Evolutionary conservation across 2,888 invertebrate genomes (phyloP).

Genomic region (Hydropsyche betteni): DNA sequence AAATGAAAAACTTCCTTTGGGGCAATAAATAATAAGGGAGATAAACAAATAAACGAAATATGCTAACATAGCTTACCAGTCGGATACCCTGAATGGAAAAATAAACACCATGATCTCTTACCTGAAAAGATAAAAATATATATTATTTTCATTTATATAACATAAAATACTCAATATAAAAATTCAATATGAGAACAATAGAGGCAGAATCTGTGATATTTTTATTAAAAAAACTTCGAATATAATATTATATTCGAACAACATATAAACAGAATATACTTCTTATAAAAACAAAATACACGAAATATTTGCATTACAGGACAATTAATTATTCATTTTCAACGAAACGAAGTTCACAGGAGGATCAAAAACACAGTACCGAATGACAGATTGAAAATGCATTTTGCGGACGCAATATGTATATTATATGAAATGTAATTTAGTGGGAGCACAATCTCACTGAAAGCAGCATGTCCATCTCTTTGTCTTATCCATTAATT

Average conservation of each 20-base stretch:
- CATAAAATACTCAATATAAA: background rate
- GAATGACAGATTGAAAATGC: too few species aligned
- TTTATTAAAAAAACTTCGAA: too few species aligned
- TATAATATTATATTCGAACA: too few species aligned
- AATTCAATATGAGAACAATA: background rate
- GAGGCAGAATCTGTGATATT: too few species aligned
- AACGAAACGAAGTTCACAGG: background rate
- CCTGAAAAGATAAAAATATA: slow-evolving; percentile 15
- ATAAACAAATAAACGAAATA: slow-evolving; percentile 25
- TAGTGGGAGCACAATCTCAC: slow-evolving; percentile 14
- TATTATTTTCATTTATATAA: background rate
- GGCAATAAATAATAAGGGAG: slow-evolving; percentile 10
- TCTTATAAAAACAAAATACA: too few species aligned
- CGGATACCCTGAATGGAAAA: background rate
- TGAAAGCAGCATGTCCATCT: slow-evolving; percentile 36
- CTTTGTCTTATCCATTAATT: slow-evolving; percentile 47
- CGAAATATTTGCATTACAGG: too few species aligned
- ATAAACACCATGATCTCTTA: background rate
- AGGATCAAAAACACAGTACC: too few species aligned
- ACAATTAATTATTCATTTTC: background rate
- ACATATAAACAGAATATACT: too few species aligned
- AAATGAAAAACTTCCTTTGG: slow-evolving; percentile 4
- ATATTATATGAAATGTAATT: background rate
- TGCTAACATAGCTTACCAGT: slow-evolving; percentile 13
- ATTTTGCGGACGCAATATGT: too few species aligned